Evolutionary conservation across 2,797 vertebrate genomes (phyloP).

Genomic region (Bradypodion pumilum): DNA sequence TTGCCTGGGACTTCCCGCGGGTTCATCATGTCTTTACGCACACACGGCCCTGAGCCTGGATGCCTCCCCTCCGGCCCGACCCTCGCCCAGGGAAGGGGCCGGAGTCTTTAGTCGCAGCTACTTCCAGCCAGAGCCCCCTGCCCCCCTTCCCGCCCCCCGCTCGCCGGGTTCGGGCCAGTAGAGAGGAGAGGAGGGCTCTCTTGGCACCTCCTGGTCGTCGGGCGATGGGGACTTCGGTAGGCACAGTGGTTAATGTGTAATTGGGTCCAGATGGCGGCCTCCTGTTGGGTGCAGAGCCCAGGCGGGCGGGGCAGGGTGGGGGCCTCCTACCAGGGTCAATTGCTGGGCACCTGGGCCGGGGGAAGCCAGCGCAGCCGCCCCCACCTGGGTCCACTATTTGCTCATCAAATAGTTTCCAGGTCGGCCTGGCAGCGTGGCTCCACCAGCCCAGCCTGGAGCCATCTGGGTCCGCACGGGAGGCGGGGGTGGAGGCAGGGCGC

Average conservation of each 20-base stretch:
- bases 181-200: background rate
- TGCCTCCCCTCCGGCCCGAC: background rate
- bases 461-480: slow-evolving; percentile 84
- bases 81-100: background rate
- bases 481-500: slow-evolving; percentile 27
- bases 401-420: slow-evolving; percentile 97
- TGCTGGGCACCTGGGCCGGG: slow-evolving; percentile 76
- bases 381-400: slow-evolving; percentile 87
- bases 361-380: slow-evolving; percentile 24
- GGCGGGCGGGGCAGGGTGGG: slow-evolving; percentile 79
- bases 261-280: slow-evolving; percentile 95
- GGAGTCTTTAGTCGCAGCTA: background rate
- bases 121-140: slow-evolving; percentile 10
- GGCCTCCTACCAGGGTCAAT: slow-evolving; percentile 94
- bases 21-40: background rate
- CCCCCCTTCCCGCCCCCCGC: rapidly evolving
- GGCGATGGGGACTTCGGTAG: background rate
- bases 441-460: slow-evolving; percentile 77
- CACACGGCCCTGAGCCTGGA: no score
- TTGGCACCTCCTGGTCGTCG: rapidly evolving
- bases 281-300: slow-evolving; percentile 80
- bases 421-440: slow-evolving; percentile 86
- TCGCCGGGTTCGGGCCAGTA: rapidly evolving
- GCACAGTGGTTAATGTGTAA: slow-evolving; percentile 93
- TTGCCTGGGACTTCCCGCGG: background rate